Percentiles rank a stretch among this genome's conserved stretches.
phyloP scores from a whole-genome alignment of 2,797 vertebrate species.

The Chaetophractus vellerosus region DNA sequence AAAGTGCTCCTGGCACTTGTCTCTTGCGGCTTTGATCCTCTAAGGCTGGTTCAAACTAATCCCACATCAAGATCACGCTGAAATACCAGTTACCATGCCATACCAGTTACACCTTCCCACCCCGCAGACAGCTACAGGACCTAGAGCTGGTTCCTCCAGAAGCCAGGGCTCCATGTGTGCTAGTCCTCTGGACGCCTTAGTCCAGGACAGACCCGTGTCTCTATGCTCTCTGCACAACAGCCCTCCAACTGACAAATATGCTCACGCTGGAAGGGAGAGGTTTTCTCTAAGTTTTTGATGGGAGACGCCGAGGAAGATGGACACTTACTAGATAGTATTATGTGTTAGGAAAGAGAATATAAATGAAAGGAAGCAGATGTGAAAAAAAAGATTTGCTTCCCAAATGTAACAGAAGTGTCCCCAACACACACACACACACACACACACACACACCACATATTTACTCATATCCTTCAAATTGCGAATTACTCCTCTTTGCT shows the following conservation, averaged over 20 bases:
- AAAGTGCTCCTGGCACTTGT: neutral
- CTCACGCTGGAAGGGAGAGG: neutral
- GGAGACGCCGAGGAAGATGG: neutral
- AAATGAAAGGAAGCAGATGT: conserved; percentile 7
- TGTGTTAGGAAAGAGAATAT: neutral
- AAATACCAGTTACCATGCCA: neutral
- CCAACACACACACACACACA: neutral
- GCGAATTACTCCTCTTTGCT: neutral
- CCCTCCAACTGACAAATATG: neutral
- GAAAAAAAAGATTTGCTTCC: conserved; percentile 10
- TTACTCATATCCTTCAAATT: neutral
- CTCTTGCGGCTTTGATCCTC: conserved; percentile 7
- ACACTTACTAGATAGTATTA: neutral
- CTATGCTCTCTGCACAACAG: neutral
- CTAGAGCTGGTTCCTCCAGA: neutral
- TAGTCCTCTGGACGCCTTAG: neutral
- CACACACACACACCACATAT: neutral
- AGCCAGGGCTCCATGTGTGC: neutral
- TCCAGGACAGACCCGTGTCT: neutral
- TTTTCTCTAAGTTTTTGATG: conserved; percentile 7
- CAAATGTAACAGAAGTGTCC: neutral
- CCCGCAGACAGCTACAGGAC: neutral
- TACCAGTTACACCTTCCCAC: neutral
- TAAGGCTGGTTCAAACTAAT: neutral
- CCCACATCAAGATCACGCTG: neutral